Base-by-base conservation (phyloP, 2,888 invertebrate species). In the Pristionchus mayeri region DNA sequence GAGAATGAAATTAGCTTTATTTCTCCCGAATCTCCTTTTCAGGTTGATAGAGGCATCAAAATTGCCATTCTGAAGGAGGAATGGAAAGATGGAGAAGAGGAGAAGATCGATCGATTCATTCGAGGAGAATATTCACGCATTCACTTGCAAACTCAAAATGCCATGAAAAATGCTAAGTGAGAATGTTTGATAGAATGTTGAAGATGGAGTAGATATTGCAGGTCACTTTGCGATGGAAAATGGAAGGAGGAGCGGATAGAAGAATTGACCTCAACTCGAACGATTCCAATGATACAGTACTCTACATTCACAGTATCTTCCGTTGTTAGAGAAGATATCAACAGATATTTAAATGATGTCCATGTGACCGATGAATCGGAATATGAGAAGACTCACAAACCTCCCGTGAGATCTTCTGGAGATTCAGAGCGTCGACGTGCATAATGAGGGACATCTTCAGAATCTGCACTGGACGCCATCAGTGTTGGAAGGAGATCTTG, bases 401-500 rank as follows among this genome's bases (percentile, higher is more conserved):
- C 78, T 27, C 78, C 78, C 18, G 78, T 78, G 18, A 52, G 75
- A 44, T 75, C 67, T n/a, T 30, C 40, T 16, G 40, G 24, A 44
- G 16, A 9, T 44, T 44, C 6, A 6, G 44, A 44, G 13, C 44
- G 6, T 44, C 44, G 44, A 34, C 3, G 11, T 27, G 11, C 6
- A 27, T 27, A 27, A 67, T 16, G 27, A 67, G 9, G 75, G 21
- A 24, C 24, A 52, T 48, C 3, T 85, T 24, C 18, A 88, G 88
- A 89, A 88, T 0, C 87, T 89, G 18, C 90, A 89, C 48, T 89
- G 89, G 89, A 88, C 87, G 21, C 85, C 87, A 67, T 88, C 81
- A 54, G 89, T 89, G 4, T 86, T 90, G 37, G 90, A 90, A 16
- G 85, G 90, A n/a, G 89, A 89, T 50, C 84, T 89, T 44, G 90